Conservation (phyloP, 1,140 invertebrate species). For the Batillaria attramentaria region DNA sequence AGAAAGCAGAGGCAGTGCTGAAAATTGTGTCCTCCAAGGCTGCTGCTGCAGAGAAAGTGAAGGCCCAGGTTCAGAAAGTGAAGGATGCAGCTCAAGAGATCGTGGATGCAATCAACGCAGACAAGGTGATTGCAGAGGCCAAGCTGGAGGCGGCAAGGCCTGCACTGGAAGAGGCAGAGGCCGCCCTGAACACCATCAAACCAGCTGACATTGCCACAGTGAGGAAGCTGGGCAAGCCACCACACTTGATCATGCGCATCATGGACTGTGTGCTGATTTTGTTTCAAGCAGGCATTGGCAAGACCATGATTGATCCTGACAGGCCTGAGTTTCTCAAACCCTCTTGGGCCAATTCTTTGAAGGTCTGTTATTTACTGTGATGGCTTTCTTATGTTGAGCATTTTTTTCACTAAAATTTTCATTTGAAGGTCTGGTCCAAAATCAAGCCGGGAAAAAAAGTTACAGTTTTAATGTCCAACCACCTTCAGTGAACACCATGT, state of each 20-base stretch:
- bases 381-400: background rate
- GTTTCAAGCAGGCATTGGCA: conserved; percentile 89
- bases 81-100: conserved; percentile 89
- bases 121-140: conserved; percentile 91
- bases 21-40: conserved; percentile 78
- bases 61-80: conserved; percentile 93
- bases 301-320: conserved; percentile 84
- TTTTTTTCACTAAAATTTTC: background rate
- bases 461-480: no score
- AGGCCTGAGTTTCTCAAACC: conserved; percentile 65
- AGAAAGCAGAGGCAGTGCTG: conserved; percentile 86
- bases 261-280: conserved; percentile 97
- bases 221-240: conserved; percentile 92
- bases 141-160: conserved; percentile 94
- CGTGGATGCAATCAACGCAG: conserved; percentile 88
- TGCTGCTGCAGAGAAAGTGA: conserved; percentile 93
- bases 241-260: conserved; percentile 96
- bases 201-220: conserved; percentile 92
- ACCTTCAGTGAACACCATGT: no score
- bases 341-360: conserved; percentile 31
- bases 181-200: conserved; percentile 92
- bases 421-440: background rate
- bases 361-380: conserved; percentile 12
- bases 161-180: conserved; percentile 93
- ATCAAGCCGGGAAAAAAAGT: background rate